These are phyloP conservation scores for Siphonodentalium dalli DNA, from an alignment of 2,888 invertebrate genomes.

Conservation along the genomic window DNA sequence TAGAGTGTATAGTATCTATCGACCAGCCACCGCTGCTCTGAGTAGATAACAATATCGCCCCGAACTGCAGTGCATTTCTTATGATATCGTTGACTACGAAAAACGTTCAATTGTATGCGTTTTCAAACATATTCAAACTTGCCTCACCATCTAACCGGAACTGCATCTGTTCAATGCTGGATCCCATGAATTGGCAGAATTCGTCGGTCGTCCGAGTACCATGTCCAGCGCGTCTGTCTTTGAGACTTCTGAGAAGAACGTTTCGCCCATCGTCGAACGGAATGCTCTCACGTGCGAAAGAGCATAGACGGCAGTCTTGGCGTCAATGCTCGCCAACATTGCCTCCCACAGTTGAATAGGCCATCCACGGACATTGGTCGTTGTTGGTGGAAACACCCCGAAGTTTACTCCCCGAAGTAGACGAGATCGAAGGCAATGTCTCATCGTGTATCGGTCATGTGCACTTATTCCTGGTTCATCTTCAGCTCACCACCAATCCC, in stretches of 20 bases:
- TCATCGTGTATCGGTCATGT: conserved; percentile 1
- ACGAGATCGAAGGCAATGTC: conserved; percentile 9
- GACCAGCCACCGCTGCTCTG: too few relatives aligned
- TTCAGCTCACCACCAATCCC: conserved; percentile 28
- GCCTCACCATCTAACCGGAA: conserved; percentile 23
- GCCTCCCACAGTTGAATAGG: conserved; percentile 26
- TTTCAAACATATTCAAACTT: background rate
- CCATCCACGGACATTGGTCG: conserved; percentile 17
- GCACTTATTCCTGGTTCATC: conserved; percentile 16
- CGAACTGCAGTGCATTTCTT: too few relatives aligned
- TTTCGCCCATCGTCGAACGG: conserved; percentile 20
- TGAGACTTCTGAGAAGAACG: conserved; percentile 17
- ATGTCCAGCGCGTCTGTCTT: conserved; percentile 7
- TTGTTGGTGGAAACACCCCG: conserved; percentile 15
- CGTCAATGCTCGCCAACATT: conserved; percentile 16
- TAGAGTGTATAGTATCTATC: too few relatives aligned
- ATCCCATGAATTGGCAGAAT: conserved; percentile 20
- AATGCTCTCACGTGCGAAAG: conserved; percentile 16
- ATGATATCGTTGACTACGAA: too few relatives aligned
- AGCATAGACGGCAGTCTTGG: conserved; percentile 10
- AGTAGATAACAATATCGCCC: too few relatives aligned
- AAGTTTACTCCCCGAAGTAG: conserved; percentile 6
- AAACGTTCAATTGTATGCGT: too few relatives aligned
- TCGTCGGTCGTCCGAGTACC: conserved; percentile 22
- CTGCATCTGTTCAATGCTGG: conserved; percentile 20